Conservation (phyloP, 2,888 invertebrate genomes). For the Cryptocheilus praepositus region DNA sequence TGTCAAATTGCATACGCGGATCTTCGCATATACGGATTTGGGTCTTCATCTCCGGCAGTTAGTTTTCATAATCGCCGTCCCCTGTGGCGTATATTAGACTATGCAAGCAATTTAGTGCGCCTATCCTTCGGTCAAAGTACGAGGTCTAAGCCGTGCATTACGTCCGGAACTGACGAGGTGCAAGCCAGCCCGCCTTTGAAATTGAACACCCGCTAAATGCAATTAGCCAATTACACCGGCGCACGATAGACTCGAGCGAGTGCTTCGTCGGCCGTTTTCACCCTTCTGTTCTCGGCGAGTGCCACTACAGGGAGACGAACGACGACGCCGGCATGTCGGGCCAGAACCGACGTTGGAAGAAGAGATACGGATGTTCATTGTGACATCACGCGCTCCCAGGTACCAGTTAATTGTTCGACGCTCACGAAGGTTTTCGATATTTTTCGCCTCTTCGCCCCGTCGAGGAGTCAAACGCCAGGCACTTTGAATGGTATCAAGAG, state of each 20-base stretch:
- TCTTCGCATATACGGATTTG: too few relatives aligned
- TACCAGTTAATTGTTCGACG: constrained; percentile 21
- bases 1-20: too few relatives aligned
- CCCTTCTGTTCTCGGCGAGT: constrained; percentile 48
- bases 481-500: background rate
- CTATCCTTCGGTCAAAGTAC: too few relatives aligned
- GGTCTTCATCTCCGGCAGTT: too few relatives aligned
- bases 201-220: constrained; percentile 56
- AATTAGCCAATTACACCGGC: constrained; percentile 56
- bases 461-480: background rate
- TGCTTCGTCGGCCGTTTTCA: constrained; percentile 65
- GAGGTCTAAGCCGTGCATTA: too few relatives aligned
- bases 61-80: too few relatives aligned
- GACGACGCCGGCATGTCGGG: constrained; percentile 14
- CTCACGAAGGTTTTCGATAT: constrained; percentile 10
- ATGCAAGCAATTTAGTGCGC: too few relatives aligned
- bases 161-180: too few relatives aligned
- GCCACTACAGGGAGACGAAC: constrained; percentile 45
- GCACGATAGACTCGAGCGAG: constrained; percentile 37
- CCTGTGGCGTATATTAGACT: too few relatives aligned
- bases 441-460: background rate
- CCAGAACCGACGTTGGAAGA: constrained; percentile 47
- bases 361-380: constrained; percentile 66
- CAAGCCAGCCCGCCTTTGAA: constrained; percentile 28
- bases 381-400: constrained; percentile 63